Evolutionary conservation across 2,113 vertebrate genomes (phyloP), one percentile per base, ranked within the genome.

Genomic region (Alaudala cheleensis): DNA sequence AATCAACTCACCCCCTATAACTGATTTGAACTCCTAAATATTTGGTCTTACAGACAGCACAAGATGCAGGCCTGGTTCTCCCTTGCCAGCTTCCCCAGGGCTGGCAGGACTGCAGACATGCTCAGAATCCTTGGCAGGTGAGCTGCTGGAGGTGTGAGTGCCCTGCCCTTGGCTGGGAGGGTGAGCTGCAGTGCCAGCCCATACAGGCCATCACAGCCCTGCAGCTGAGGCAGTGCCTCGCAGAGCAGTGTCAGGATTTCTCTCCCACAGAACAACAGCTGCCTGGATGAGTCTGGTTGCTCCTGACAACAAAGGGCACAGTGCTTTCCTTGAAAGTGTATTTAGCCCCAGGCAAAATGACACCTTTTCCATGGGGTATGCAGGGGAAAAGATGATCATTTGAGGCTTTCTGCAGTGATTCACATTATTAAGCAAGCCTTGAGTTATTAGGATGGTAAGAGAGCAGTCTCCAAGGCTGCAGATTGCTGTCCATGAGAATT

Each of bases 381-480:
- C 18, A 6, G 60, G 47, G 69, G 37, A 65, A 89, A 81, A 69
- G 51, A 84, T 94, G 95, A 92, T 93, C 45, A 91, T 95, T 86
- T 94, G 87, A 93, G 83, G 77, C 54, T 93, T 73, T 84, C 64
- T 93, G 87, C 93, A 81, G 86, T 78, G 86, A 73, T 90, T 94
- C 65, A 74, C 86, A 12, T 80, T 97, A 95, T 91, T 92, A 95
- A 96, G 76, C 71, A 93, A 89, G 53, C 64, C 90, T 92, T 23
- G 26, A 54, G 65, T 96, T 93, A 95, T 82, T 94, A 93, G 67
- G 92, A 91, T 95, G 69, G 89, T 95, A 91, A 94, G 86, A 96
- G 40, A 57, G 71, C 39, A 34, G 23, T 82, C 53, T 60, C 96
- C 77, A 90, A 88, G 47, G 71, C 92, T 81, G 85, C 87, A 96